phyloP scores from a whole-genome alignment of 2,888 invertebrate genomes.

The Limnephilus marmoratus region DNA sequence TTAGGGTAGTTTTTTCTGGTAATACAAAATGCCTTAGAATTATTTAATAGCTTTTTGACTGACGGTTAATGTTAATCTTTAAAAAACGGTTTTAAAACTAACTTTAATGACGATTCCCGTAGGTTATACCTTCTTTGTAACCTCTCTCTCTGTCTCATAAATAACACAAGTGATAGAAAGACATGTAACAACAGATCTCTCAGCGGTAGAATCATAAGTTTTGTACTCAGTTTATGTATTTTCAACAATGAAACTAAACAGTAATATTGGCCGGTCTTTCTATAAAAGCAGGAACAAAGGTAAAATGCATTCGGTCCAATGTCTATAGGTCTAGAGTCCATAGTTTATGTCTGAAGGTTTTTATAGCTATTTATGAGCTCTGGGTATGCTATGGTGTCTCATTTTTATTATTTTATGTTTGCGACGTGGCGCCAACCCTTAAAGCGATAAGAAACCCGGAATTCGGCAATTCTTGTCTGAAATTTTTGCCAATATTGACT shows the following conservation, averaged over 20 bases:
- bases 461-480: neutral
- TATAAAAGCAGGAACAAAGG: neutral
- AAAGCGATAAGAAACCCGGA: neutral
- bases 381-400: neutral
- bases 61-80: neutral
- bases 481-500: too few species aligned
- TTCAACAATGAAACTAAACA: neutral
- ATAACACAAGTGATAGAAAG: neutral
- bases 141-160: neutral
- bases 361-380: neutral
- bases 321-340: neutral
- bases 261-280: neutral
- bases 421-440: neutral
- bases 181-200: neutral
- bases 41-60: neutral
- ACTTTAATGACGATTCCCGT: neutral
- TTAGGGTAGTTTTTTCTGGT: neutral
- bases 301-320: neutral
- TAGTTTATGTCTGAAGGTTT: neutral
- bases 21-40: neutral
- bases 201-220: neutral
- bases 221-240: neutral
- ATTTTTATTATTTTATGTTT: neutral
- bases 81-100: neutral
- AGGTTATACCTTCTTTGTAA: neutral